Conservation (phyloP, 2,888 invertebrate species). For the Ceriagrion tenellum region DNA sequence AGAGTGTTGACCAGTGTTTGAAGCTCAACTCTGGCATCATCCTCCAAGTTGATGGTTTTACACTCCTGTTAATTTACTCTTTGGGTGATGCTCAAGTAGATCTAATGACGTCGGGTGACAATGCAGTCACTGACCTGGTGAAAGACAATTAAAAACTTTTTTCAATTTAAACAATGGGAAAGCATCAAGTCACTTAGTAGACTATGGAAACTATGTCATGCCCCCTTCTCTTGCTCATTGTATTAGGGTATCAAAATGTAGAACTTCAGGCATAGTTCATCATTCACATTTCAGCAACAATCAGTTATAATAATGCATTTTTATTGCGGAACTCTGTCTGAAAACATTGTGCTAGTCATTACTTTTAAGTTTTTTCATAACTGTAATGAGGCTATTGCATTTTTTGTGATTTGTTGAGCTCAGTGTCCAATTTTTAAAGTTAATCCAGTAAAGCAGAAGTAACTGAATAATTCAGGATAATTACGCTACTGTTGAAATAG, state of each 20-base stretch:
- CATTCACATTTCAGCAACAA: background rate
- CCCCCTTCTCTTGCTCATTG: background rate
- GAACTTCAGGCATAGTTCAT: background rate
- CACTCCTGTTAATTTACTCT: too few relatives aligned
- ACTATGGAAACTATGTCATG: background rate
- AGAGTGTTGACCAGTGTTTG: too few relatives aligned
- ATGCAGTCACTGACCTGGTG: too few relatives aligned
- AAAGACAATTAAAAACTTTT: too few relatives aligned
- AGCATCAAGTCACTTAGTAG: too few relatives aligned
- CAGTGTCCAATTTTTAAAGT: background rate
- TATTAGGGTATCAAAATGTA: background rate
- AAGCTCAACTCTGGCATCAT: too few relatives aligned
- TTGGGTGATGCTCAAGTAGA: too few relatives aligned
- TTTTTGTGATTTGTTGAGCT: background rate
- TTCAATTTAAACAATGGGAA: too few relatives aligned
- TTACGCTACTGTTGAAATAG: background rate
- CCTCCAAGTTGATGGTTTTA: too few relatives aligned
- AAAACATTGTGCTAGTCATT: background rate
- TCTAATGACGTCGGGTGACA: too few relatives aligned
- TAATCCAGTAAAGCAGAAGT: background rate
- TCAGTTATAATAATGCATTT: background rate
- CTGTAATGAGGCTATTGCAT: background rate
- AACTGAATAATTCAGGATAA: background rate
- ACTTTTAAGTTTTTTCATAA: background rate
- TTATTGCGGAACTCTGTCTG: background rate